phyloP scores from a whole-genome alignment of 2,113 vertebrate species.

The Lucifuga dentata region DNA sequence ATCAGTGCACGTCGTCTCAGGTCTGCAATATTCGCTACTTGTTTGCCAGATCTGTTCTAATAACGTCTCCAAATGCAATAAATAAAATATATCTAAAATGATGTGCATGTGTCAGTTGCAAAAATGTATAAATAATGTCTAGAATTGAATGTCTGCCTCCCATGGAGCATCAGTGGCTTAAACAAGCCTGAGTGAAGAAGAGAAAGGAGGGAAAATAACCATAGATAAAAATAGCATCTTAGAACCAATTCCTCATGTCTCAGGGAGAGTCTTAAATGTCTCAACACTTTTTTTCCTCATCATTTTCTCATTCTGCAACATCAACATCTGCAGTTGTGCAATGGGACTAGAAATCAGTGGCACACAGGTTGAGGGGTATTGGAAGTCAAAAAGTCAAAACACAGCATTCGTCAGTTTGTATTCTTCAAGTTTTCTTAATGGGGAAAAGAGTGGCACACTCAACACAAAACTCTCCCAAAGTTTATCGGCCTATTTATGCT shows the following conservation, averaged over 20 bases:
- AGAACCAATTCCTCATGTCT: conserved; percentile 39
- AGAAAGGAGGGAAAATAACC: not conserved
- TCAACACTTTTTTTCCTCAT: conserved; percentile 7
- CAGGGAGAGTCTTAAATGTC: conserved; percentile 32
- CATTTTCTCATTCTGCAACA: conserved; percentile 43
- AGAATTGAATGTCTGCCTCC: conserved; percentile 18
- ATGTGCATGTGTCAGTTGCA: conserved; percentile 21
- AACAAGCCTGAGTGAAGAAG: conserved; percentile 18
- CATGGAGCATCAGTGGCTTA: conserved; percentile 11
- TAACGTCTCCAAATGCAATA: conserved; percentile 64
- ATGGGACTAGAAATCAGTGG: conserved; percentile 48
- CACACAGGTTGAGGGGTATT: conserved; percentile 51
- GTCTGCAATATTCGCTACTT: conserved; percentile 82
- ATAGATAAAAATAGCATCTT: conserved; percentile 57
- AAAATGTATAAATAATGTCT: conserved; percentile 9
- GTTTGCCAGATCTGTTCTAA: conserved; percentile 74
- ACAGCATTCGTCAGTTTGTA: conserved; percentile 11
- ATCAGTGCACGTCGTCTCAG: conserved; percentile 74
- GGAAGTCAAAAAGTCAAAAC: conserved; percentile 54
- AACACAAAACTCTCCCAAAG: conserved; percentile 33
- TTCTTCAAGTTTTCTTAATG: conserved; percentile 41
- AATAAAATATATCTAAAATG: too few relatives aligned
- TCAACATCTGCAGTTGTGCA: conserved; percentile 49
- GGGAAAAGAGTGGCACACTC: conserved; percentile 51
- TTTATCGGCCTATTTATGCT: conserved; percentile 24